Conservation (phyloP, 1,140 invertebrate genomes). For the Belonocnema kinseyi region DNA sequence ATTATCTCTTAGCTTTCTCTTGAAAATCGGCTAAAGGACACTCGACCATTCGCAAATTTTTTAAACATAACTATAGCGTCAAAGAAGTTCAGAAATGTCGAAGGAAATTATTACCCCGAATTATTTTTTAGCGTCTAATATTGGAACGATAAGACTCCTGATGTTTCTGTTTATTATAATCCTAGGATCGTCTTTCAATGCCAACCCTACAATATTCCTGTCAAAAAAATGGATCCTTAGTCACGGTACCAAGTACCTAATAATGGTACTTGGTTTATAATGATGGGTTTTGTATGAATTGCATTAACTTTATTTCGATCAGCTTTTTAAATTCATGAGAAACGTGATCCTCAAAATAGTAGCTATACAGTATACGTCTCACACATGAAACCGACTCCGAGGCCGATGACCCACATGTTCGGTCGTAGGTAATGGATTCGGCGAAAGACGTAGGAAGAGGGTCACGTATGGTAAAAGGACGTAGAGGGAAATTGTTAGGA, state of each 20-base stretch:
- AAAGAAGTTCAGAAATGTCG: too few species aligned
- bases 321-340: constrained; percentile 39
- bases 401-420: constrained; percentile 49
- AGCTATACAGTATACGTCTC: constrained; percentile 42
- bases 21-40: too few species aligned
- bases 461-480: background rate
- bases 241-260: background rate
- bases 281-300: background rate
- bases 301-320: background rate
- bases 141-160: too few species aligned
- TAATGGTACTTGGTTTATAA: background rate
- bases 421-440: constrained; percentile 34
- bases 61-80: too few species aligned
- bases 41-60: too few species aligned
- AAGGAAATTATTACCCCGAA: too few species aligned
- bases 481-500: constrained; percentile 16
- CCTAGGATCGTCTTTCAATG: too few species aligned
- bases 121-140: too few species aligned
- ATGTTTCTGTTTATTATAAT: too few species aligned
- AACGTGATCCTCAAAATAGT: constrained; percentile 48
- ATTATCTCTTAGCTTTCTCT: too few species aligned
- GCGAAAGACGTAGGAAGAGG: constrained; percentile 19
- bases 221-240: background rate
- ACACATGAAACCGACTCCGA: constrained; percentile 2
- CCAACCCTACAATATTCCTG: background rate